These are phyloP conservation scores for Sebastes hubbsi DNA, from an alignment of 2,797 vertebrate species.

Conservation along the genomic window DNA sequence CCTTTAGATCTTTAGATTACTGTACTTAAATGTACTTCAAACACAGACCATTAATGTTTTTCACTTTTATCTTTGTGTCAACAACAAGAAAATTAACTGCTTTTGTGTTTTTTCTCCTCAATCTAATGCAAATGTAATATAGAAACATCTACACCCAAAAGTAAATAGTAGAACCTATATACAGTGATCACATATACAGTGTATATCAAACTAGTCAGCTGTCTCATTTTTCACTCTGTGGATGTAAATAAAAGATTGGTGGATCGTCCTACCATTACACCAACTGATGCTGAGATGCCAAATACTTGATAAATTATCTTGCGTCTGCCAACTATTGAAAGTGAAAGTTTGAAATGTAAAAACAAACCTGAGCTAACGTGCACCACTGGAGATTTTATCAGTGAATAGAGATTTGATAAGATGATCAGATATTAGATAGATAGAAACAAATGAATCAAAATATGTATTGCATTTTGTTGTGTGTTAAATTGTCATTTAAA, in stretches of 20 bases:
- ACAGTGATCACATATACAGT: not conserved
- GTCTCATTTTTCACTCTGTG: not conserved
- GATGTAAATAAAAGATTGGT: not conserved
- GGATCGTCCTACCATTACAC: not conserved
- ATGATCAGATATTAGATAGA: not conserved
- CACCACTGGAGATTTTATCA: not conserved
- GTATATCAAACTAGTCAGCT: not conserved
- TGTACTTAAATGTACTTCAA: not conserved
- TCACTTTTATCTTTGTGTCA: not conserved
- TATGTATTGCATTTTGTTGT: not conserved
- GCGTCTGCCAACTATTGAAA: not conserved
- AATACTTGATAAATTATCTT: not conserved
- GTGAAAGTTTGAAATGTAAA: not conserved
- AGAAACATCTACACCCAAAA: not conserved
- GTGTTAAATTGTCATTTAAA: not conserved
- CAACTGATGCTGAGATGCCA: not conserved
- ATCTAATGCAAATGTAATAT: not conserved
- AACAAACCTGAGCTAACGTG: not conserved
- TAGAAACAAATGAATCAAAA: not conserved
- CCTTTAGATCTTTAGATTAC: not conserved
- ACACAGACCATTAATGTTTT: not conserved
- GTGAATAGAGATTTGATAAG: not conserved
- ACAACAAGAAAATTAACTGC: not conserved
- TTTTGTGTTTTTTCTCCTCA: not conserved
- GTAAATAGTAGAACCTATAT: not conserved